These are phyloP conservation scores for Butorides virescens DNA, from an alignment of 2,113 vertebrate genomes.

Conservation along the genomic window DNA sequence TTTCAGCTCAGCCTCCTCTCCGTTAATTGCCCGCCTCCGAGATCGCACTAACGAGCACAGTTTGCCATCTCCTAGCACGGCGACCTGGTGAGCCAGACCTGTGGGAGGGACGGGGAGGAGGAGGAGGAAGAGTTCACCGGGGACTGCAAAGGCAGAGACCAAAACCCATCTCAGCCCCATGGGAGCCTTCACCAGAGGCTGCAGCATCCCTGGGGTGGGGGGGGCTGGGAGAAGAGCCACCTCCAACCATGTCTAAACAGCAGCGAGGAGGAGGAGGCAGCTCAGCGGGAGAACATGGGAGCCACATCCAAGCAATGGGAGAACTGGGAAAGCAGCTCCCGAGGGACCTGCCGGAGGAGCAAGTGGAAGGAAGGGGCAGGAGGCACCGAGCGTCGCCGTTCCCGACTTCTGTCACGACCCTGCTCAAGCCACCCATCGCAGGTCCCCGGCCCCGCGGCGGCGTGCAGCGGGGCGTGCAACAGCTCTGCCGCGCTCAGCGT, in stretches of 20 bases:
- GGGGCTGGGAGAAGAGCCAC: neutral
- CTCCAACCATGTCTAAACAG: fast-evolving
- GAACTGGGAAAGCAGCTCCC: neutral
- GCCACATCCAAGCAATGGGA: fast-evolving
- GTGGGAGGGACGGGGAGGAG: neutral
- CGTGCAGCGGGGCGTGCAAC: neutral
- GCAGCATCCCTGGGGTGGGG: neutral
- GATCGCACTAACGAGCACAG: neutral
- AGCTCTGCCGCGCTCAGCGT: neutral
- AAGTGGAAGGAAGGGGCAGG: neutral
- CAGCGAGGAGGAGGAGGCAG: too few relatives aligned
- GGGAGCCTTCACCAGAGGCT: neutral
- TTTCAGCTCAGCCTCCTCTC: neutral
- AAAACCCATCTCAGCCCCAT: neutral
- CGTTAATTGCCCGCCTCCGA: neutral
- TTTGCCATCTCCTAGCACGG: neutral
- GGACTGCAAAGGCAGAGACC: neutral
- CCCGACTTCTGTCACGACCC: fast-evolving
- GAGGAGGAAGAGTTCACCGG: neutral
- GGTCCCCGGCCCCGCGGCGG: fast-evolving
- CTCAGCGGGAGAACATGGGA: neutral
- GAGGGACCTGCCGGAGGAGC: fast-evolving
- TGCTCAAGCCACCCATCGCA: neutral
- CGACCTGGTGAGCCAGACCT: neutral
- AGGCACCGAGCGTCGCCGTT: neutral